phyloP scores from a whole-genome alignment of 2,797 vertebrate genomes.

The Tamandua tetradactyla region DNA sequence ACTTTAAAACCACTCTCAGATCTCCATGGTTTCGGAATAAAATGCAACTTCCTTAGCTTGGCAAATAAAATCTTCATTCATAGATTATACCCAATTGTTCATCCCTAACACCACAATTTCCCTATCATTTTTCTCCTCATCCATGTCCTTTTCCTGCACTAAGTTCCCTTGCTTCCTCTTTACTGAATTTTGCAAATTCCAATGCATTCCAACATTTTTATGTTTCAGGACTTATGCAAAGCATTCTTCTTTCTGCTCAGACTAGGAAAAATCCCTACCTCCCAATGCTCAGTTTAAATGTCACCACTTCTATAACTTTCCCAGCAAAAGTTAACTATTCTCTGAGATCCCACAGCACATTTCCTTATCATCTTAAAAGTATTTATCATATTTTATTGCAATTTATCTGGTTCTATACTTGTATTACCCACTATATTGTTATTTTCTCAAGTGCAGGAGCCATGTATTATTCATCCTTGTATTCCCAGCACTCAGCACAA shows the following conservation, averaged over 20 bases:
- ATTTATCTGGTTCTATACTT: slow-evolving; percentile 62
- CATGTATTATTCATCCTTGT: slow-evolving; percentile 75
- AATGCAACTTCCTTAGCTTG: not conserved
- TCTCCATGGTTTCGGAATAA: not conserved
- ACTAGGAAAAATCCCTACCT: not conserved
- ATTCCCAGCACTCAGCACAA: slow-evolving; percentile 64
- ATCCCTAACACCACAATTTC: not conserved
- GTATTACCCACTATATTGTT: slow-evolving; percentile 46
- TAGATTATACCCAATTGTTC: not conserved
- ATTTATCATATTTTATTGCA: slow-evolving; percentile 63
- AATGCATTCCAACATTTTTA: not conserved
- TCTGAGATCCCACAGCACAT: not conserved
- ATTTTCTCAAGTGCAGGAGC: slow-evolving; percentile 45
- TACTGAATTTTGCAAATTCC: not conserved
- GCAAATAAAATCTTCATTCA: not conserved
- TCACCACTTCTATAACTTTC: not conserved
- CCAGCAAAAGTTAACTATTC: not conserved
- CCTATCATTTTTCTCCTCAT: not conserved
- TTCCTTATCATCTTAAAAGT: slow-evolving; percentile 27
- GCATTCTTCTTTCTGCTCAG: not conserved
- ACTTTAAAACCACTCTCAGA: not conserved
- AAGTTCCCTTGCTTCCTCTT: not conserved
- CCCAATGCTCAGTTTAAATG: not conserved
- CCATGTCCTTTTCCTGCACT: not conserved
- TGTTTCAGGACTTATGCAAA: not conserved